Percentiles rank a stretch among this genome's conserved stretches.
phyloP scores from a whole-genome alignment of 2,797 vertebrate species.

The Galaxias olidus region DNA sequence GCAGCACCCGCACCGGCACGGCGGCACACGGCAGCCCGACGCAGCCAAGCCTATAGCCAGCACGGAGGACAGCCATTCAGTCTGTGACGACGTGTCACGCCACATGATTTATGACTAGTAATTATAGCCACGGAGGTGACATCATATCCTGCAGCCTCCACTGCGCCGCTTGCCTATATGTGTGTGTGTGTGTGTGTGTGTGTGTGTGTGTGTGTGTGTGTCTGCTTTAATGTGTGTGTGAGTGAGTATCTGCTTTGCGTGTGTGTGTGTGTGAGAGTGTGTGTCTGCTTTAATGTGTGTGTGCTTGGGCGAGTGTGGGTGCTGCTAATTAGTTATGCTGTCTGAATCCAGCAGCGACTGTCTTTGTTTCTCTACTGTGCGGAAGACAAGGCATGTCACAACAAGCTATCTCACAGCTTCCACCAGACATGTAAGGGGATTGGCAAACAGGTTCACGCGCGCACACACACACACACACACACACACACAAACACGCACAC shows the following conservation, averaged over 20 bases:
- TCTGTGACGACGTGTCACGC: constrained; percentile 69
- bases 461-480: background rate
- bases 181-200: constrained; percentile 22
- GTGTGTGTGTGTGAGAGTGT: background rate
- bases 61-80: constrained; percentile 70
- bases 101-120: constrained; percentile 75
- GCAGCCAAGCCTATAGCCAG: constrained; percentile 67
- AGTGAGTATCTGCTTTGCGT: background rate
- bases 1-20: constrained; percentile 4
- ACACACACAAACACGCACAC: background rate
- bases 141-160: constrained; percentile 68
- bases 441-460: no score
- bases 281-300: background rate
- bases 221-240: constrained; percentile 14
- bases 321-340: constrained; percentile 80
- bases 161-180: constrained; percentile 39
- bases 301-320: constrained; percentile 42
- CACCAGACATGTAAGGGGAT: constrained; percentile 11
- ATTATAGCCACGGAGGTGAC: constrained; percentile 76
- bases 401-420: constrained; percentile 64
- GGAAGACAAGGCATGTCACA: constrained; percentile 71
- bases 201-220: constrained; percentile 38
- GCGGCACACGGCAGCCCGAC: constrained; percentile 59
- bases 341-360: constrained; percentile 72
- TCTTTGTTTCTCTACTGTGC: constrained; percentile 73